Evolutionary conservation across 64 coral and sea anemone genomes (phyloP), one percentile per base, ranked within the genome.

Genomic region (Exaiptasia diaphana): DNA sequence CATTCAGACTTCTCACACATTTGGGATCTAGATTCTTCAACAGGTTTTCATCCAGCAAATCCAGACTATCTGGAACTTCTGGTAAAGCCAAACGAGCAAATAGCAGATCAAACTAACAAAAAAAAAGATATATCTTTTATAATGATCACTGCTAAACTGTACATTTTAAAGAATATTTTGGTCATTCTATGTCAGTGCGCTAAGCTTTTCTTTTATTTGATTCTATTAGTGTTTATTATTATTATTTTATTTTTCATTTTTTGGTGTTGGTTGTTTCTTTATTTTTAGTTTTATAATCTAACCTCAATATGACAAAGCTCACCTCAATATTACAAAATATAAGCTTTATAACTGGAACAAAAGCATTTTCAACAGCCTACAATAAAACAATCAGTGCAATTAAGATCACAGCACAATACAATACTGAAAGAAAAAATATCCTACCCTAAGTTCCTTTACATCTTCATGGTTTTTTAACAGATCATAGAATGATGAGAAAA

Each of bases 331-430:
- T 79, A 65, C 94, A 97, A 83, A 88, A 97, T 41, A 87, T 86
- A 73, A 97, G 75, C 63, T 97, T 97, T 42, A 97, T 97, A 14
- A 97, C 85, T 68, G 94, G 94, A 62, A 97, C 94, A 89, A 92
- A 97, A 28, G 94, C 89, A n/a, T 97, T 83, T 57, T 97, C 90
- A 33, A 97, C 57, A 49, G 94, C 94, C 94, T 97, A 52, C 46
- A 74, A 5, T 28, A 1, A 71, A 59, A 38, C 0, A 82, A 0
- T 29, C 11, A 46, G 23, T 73, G 20, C 14, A 30, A 41, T n/a
- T 15, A 20, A 20, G 33, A 17, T 36, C 24, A 17, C 2, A 43
- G 25, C 53, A 45, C 24, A 40, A 21, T 8, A 44, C 17, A 4
- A 80, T 31, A 25, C 26, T 13, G 3, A 73, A 48, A 14, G 13